Base-by-base conservation (phyloP, 2,113 vertebrate species). In the Cavia porcellus region DNA sequence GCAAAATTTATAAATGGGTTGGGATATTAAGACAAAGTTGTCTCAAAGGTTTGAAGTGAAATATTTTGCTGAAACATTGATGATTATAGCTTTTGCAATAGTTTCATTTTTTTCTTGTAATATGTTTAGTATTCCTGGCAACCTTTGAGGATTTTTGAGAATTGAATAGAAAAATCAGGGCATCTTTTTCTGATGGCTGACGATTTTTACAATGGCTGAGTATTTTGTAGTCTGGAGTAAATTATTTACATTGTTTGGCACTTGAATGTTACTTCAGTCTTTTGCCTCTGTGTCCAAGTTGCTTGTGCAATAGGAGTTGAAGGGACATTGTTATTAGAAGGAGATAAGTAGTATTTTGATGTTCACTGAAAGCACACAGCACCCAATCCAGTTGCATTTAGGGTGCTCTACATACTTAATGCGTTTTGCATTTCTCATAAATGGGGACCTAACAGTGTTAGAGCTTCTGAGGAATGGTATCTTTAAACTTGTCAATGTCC, bases 1-100 rank as follows among this genome's bases (percentile, higher is more conserved):
- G 30, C 7, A 90, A 82, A 74, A 82, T 91, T 88, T 91, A 28
- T 85, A 86, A 90, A 59, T 55, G 64, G 52, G 52, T 96, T 94
- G 50, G 42, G 68, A 86, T 80, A 91, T 68, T 35, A 32, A 68
- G 64, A 96, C 3, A 13, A 91, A 82, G 5, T 83, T n/a, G 3
- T 89, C 25, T 86, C 13, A 52, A 64, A 45, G 13, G 25, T 79
- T 89, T 93, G 42, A 95, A 45, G 24, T 90, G 77, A 80, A 90
- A 42, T 70, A 64, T 86, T 79, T 93, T 82, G n/a, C 82, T 94
- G 89, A 90, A 84, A 62, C 30, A 86, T 59, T 52, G 57, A 93
- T 95, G 86, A 68, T 45, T 95, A 3, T 88, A 59, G 50, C n/a
- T 82, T 96, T 79, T 92, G 38, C 61, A 72, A 5, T 38, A 57